Evolutionary conservation across 1,140 invertebrate species (phyloP).

Genomic region (Trachelipus rathkii): DNA sequence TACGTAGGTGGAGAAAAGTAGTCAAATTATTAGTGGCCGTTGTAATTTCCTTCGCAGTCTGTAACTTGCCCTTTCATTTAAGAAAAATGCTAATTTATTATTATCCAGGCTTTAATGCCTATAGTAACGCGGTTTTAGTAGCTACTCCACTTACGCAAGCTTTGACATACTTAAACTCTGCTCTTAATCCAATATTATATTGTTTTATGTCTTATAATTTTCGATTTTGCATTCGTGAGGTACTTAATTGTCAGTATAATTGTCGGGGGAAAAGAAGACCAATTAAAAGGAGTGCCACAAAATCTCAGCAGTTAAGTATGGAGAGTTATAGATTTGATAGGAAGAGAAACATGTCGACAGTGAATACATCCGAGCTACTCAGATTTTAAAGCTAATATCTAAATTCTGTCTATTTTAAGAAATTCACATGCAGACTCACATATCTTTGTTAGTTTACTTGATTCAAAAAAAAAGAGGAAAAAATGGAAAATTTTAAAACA

Average conservation of each 20-base stretch:
- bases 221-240: conserved; percentile 40
- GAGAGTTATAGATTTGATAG: no score
- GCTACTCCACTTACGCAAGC: conserved; percentile 34
- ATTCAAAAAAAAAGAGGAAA: no score
- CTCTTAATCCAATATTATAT: conserved; percentile 40
- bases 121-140: conserved; percentile 32
- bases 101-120: conserved; percentile 43
- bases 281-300: not conserved
- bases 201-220: conserved; percentile 44
- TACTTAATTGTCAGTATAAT: conserved; percentile 35
- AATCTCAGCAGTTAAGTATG: no score
- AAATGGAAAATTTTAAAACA: no score
- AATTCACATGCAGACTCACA: no score
- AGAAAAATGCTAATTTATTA: conserved; percentile 58
- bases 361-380: no score
- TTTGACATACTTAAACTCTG: conserved; percentile 40
- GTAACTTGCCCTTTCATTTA: conserved; percentile 77
- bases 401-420: no score
- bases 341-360: no score
- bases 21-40: conserved; percentile 74
- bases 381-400: no score
- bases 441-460: no score
- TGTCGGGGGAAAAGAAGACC: conserved; percentile 24
- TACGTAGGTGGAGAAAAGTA: conserved; percentile 47
- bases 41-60: conserved; percentile 74